Evolutionary conservation across 1,140 invertebrate genomes (phyloP).

Genomic region (Leguminivora glycinivorella): DNA sequence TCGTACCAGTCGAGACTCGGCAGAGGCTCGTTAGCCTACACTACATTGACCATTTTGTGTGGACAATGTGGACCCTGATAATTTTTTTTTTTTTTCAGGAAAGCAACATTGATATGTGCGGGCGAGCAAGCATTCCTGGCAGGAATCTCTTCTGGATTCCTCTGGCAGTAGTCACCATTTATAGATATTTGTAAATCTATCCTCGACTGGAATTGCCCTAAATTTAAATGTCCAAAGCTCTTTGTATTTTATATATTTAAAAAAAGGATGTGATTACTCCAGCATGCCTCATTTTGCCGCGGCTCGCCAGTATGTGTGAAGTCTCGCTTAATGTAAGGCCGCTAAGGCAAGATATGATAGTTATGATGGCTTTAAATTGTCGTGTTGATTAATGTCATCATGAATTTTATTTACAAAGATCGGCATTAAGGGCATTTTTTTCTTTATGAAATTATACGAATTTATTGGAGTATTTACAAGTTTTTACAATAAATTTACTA

Average conservation of each 20-base stretch:
- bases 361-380: neutral
- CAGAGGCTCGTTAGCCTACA: too few species aligned
- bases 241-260: slow-evolving; percentile 12
- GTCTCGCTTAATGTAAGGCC: too few species aligned
- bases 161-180: slow-evolving; percentile 37
- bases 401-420: neutral
- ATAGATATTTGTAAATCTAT: slow-evolving; percentile 19
- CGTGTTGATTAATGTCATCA: neutral
- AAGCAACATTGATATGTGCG: slow-evolving; percentile 78
- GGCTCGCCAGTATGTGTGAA: too few species aligned
- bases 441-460: neutral
- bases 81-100: slow-evolving; percentile 67
- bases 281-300: neutral
- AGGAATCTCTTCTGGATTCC: slow-evolving; percentile 47
- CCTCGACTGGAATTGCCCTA: neutral
- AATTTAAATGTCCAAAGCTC: neutral
- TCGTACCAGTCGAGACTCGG: too few species aligned
- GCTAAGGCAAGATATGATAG: too few species aligned
- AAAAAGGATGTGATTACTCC: neutral
- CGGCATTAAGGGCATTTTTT: neutral
- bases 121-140: slow-evolving; percentile 56
- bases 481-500: slow-evolving; percentile 10
- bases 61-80: too few species aligned
- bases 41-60: too few species aligned
- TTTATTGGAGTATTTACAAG: slow-evolving; percentile 12